Evolutionary conservation across 2,888 invertebrate species (phyloP).

Genomic region (Diplazon laetatorius): DNA sequence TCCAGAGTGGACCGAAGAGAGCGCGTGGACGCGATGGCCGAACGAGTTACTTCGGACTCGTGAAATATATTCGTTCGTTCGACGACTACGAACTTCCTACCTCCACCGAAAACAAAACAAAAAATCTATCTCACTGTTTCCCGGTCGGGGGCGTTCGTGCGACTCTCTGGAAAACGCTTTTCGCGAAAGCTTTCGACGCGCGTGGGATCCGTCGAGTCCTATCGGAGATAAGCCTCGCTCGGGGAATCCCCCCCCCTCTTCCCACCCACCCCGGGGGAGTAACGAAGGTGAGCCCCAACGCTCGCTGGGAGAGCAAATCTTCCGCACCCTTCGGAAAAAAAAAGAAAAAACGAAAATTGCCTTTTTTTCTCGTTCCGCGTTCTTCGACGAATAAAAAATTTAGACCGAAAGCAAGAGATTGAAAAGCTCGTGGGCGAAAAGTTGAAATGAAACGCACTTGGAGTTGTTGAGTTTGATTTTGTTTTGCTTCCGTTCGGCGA

Average conservation of each 20-base stretch:
- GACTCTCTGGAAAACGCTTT: conserved; percentile 28
- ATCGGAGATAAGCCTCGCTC: conserved; percentile 57
- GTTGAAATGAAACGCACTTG: conserved; percentile 1
- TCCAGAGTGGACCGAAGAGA: conserved; percentile 25
- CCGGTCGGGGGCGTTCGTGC: no score
- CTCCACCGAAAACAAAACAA: no score
- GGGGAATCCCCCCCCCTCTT: conserved; percentile 46
- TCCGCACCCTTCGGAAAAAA: conserved; percentile 9
- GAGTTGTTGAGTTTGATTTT: conserved; percentile 1
- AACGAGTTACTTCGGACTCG: conserved; percentile 23
- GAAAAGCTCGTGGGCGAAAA: conserved; percentile 18
- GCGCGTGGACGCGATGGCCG: not conserved
- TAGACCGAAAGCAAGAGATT: conserved; percentile 10
- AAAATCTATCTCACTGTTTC: no score
- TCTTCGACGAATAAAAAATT: conserved; percentile 27
- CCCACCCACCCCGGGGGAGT: conserved; percentile 32
- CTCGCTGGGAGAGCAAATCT: conserved; percentile 8
- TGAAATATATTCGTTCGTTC: conserved; percentile 28
- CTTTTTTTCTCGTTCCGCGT: conserved; percentile 2
- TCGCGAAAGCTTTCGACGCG: conserved; percentile 43
- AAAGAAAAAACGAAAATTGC: conserved; percentile 21
- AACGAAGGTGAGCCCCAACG: conserved; percentile 1
- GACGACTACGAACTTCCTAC: conserved; percentile 1
- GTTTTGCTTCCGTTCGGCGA: not conserved
- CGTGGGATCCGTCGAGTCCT: conserved; percentile 46